These are phyloP conservation scores for Teleogryllus oceanicus DNA, from an alignment of 2,888 invertebrate species.

Conservation along the genomic window DNA sequence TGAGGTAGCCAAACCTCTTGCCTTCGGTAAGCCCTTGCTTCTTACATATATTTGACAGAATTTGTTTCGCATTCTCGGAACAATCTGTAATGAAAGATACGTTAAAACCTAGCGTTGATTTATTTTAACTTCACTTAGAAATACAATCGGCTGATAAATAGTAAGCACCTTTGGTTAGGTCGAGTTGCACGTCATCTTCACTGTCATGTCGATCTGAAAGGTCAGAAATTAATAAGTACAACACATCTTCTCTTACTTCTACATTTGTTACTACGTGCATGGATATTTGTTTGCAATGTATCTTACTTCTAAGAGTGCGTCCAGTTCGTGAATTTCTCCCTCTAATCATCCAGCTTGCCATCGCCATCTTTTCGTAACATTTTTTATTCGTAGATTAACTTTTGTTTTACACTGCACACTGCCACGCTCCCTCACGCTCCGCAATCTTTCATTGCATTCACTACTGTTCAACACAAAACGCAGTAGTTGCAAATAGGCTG, in stretches of 20 bases:
- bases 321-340: conserved; percentile 50
- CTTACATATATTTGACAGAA: conserved; percentile 59
- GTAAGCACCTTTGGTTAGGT: conserved; percentile 52
- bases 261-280: too few relatives aligned
- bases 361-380: conserved; percentile 48
- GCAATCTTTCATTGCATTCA: not conserved
- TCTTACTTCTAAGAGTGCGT: conserved; percentile 51
- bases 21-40: conserved; percentile 66
- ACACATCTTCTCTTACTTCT: conserved; percentile 23
- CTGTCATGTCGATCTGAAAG: conserved; percentile 48
- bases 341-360: conserved; percentile 55
- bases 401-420: not conserved
- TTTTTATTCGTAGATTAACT: conserved; percentile 4
- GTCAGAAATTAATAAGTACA: conserved; percentile 33
- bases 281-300: conserved; percentile 39
- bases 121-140: conserved; percentile 38
- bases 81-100: conserved; percentile 48
- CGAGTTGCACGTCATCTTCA: conserved; percentile 59
- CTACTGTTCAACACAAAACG: too few relatives aligned
- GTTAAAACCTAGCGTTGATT: not conserved
- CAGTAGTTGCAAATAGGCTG: too few relatives aligned
- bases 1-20: conserved; percentile 79
- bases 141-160: conserved; percentile 36
- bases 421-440: not conserved
- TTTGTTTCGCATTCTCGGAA: conserved; percentile 56